phyloP scores from a whole-genome alignment of 1,140 invertebrate species.

The Zeugodacus cucurbitae region DNA sequence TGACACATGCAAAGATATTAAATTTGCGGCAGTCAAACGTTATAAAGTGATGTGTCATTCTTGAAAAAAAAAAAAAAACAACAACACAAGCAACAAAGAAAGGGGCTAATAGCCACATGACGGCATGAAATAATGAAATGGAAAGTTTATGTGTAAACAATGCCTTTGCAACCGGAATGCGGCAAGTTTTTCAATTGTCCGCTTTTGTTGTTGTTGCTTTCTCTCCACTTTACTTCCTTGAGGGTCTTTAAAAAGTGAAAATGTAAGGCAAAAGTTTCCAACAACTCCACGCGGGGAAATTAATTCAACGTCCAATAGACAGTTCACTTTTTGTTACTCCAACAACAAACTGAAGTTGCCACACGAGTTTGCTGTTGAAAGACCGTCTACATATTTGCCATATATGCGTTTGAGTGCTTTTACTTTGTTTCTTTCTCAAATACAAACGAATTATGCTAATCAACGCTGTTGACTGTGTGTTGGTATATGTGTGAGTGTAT shows the following conservation, averaged over 20 bases:
- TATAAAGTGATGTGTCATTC: too few relatives aligned
- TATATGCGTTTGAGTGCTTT: background rate
- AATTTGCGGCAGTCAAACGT: background rate
- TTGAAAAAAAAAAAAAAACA: too few relatives aligned
- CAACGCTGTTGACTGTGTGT: background rate
- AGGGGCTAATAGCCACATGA: background rate
- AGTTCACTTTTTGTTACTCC: background rate
- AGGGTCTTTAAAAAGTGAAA: background rate
- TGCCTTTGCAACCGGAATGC: background rate
- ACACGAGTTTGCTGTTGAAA: background rate
- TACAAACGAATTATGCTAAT: background rate
- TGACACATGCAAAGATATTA: background rate
- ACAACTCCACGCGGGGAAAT: background rate
- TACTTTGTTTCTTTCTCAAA: background rate
- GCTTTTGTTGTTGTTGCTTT: background rate
- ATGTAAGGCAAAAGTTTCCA: background rate
- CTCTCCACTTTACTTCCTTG: background rate
- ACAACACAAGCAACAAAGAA: too few relatives aligned
- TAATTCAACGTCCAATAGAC: background rate
- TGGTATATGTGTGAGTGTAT: background rate
- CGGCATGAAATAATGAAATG: background rate
- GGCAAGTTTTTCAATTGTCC: background rate
- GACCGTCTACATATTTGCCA: background rate
- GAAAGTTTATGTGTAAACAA: constrained; percentile 30
- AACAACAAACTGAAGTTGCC: background rate